Evolutionary conservation across 1,140 invertebrate genomes (phyloP).

Genomic region (Goniozus legneri): DNA sequence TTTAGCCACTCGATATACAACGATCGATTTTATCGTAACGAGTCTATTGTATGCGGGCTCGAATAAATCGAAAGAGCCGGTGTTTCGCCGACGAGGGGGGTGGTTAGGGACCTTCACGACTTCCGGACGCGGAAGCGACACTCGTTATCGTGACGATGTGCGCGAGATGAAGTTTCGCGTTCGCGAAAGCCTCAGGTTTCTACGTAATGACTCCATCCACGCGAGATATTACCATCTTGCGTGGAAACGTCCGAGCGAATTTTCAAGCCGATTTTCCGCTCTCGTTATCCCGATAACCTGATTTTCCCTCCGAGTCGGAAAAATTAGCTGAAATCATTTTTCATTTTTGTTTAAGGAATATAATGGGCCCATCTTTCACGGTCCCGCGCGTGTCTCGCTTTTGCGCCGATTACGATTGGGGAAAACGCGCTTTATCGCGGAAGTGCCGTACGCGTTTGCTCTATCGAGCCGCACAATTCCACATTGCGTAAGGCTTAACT

Average conservation of each 20-base stretch:
- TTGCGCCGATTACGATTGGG: background rate
- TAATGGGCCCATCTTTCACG: no score
- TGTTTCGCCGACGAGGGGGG: no score
- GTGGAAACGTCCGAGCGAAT: background rate
- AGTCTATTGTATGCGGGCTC: no score
- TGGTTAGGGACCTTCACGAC: no score
- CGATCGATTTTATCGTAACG: no score
- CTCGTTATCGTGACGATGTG: background rate
- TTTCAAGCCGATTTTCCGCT: background rate
- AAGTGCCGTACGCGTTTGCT: background rate
- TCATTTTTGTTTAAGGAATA: no score
- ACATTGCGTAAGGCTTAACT: background rate
- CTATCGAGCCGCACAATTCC: background rate
- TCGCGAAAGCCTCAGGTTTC: conserved; percentile 36
- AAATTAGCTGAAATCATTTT: background rate
- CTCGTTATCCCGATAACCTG: background rate
- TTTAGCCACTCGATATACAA: no score
- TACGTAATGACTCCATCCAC: conserved; percentile 23
- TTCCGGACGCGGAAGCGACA: conserved; percentile 35
- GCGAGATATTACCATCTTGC: conserved; percentile 1
- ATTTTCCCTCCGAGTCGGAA: background rate
- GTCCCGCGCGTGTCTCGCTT: background rate
- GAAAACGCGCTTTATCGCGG: background rate
- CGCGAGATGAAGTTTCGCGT: conserved; percentile 27
- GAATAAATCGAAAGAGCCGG: no score